Base-by-base conservation (phyloP, 2,113 vertebrate species). In the Pontoporia blainvillei region DNA sequence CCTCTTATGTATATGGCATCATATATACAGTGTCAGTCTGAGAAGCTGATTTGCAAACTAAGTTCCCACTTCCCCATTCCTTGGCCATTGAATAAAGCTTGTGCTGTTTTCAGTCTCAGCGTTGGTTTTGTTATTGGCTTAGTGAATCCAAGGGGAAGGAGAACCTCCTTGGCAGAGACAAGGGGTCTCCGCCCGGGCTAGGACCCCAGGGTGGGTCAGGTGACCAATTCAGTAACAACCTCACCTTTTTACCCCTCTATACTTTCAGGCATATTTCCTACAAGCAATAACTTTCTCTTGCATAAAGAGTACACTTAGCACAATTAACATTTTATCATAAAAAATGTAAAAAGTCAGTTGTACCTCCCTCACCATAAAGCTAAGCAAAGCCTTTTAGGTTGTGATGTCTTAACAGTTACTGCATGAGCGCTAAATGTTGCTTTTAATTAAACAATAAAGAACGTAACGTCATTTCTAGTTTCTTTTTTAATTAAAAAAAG, bases 381-480 rank as follows among this genome's bases (percentile, higher is more conserved):
- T 98, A 98, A 98, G 97, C 96, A 96, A 91, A 96, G 91, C 71
- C 73, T 91, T 98, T 97, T 93, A 97, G 96, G 86, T 97, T 96
- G 95, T 98, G 96, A 97, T 98, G 87, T 96, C 97, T 98, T 94
- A 96, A 97, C 96, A 97, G 97, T 98, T 98, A 98, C 96, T 98
- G 95, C 95, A 71, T 91, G 96, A 2, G 39, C 97, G 97, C 97
- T 99, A 98, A 99, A 97, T 98, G 98, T 98, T 98, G 98, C 98
- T 98, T 99, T 99, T 99, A 99, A 99, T 99, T 99, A 99, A 99
- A 99, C 98, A 98, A 98, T 99, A 99, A 99, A 98, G 98, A 98
- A 98, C 89, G 64, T 97, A 98, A 97, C 97, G 85, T 97, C 95
- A 92, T 98, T 98, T 98, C 98, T 97, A 97, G 96, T 98, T 98